Percentiles rank a stretch among this genome's conserved stretches.
phyloP scores from a whole-genome alignment of 2,113 vertebrate species.

The Stigmatopora argus region DNA sequence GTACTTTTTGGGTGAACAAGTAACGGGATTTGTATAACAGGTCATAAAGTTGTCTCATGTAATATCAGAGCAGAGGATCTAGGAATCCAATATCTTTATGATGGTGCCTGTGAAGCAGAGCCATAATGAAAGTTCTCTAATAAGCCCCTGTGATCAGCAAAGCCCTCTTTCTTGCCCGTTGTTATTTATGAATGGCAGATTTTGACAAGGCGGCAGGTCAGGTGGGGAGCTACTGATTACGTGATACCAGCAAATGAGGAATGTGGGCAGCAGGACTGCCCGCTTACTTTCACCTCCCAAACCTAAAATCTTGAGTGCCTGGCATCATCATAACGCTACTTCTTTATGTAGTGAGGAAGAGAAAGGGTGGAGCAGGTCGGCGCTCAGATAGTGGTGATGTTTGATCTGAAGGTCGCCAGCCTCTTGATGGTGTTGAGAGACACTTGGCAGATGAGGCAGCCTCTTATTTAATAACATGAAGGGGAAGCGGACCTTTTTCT shows the following conservation, averaged over 20 bases:
- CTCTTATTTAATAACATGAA: constrained; percentile 99
- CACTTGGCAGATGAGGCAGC: constrained; percentile 83
- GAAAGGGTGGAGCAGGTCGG: constrained; percentile 41
- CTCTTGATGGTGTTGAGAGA: constrained; percentile 89
- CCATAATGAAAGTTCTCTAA: constrained; percentile 59
- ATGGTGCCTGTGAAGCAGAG: constrained; percentile 58
- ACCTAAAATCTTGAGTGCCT: constrained; percentile 85
- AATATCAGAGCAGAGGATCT: constrained; percentile 55
- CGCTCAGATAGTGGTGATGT: constrained; percentile 90
- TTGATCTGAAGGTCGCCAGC: constrained; percentile 97
- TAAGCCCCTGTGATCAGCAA: constrained; percentile 61
- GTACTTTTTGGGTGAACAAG: no score
- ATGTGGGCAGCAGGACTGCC: constrained; percentile 74
- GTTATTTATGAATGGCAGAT: constrained; percentile 73
- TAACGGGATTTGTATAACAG: background rate
- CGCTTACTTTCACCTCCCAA: constrained; percentile 5
- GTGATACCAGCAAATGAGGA: constrained; percentile 71
- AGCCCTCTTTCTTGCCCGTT: constrained; percentile 33
- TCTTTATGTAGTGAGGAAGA: constrained; percentile 43
- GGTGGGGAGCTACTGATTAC: constrained; percentile 58
- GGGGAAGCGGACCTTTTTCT: constrained; percentile 96
- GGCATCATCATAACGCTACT: constrained; percentile 76
- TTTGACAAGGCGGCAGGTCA: constrained; percentile 57
- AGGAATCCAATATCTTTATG: constrained; percentile 56
- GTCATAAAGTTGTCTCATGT: constrained; percentile 53